phyloP scores from a whole-genome alignment of 1,140 invertebrate species.

The Delia radicum region DNA sequence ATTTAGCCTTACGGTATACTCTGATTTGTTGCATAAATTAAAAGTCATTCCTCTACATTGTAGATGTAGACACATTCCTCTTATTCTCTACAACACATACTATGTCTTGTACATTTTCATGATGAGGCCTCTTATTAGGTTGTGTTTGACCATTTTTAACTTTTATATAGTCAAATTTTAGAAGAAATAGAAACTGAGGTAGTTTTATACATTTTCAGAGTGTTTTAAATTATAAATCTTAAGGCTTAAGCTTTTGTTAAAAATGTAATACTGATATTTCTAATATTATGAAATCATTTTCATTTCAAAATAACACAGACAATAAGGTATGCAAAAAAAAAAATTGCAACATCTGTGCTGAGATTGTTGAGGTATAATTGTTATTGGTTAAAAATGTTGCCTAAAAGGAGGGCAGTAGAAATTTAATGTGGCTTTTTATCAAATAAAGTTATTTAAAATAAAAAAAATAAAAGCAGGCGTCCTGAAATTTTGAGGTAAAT shows the following conservation, averaged over 20 bases:
- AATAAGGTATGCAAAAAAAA: not conserved
- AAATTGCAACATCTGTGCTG: not conserved
- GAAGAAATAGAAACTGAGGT: not conserved
- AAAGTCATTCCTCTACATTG: slow-evolving; percentile 11
- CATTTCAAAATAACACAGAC: not conserved
- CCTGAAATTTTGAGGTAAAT: no score
- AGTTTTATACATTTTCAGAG: not conserved
- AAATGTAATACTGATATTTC: not conserved
- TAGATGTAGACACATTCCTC: not conserved
- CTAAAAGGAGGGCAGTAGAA: no score
- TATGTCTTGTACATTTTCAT: not conserved
- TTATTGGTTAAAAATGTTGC: no score
- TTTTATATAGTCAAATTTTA: not conserved
- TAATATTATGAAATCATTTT: not conserved
- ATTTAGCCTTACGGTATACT: slow-evolving; percentile 20
- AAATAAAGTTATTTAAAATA: no score
- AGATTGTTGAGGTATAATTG: not conserved
- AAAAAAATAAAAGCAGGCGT: no score
- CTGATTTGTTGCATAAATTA: slow-evolving; percentile 22
- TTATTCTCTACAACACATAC: not conserved
- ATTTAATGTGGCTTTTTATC: no score
- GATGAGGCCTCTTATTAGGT: slow-evolving; percentile 14
- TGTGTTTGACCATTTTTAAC: slow-evolving; percentile 14
- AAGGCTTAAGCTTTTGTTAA: not conserved
- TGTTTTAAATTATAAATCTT: not conserved